Base-by-base conservation (phyloP, 2,888 invertebrate genomes). In the Apoda limacodes region DNA sequence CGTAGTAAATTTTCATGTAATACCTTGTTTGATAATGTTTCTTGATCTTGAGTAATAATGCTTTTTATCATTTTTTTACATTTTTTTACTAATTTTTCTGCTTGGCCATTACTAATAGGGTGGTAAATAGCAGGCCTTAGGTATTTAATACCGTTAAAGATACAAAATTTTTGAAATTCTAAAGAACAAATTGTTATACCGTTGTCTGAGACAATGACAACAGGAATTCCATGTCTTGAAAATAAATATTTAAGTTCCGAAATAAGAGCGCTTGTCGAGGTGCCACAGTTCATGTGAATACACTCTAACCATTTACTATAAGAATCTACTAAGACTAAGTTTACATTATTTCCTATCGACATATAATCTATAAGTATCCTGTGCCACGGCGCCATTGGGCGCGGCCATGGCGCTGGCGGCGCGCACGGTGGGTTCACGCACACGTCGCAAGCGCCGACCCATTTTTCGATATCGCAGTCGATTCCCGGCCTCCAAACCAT, bases 1-100 rank as follows among this genome's bases (percentile, higher is more conserved):
- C 37, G 37, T 14, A 30, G 23, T 20, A 46, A 30, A 13, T 30
- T 15, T 3, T 43, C 39, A 20, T 39, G 5, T 6, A 36, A 11
- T 19, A 24, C 7, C 21, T 31, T 4, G 17, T 23, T 19, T 1
- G 25, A 10, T 7, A 15, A 4, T 23, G 33, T 34, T 9, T 41
- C 28, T 4, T 23, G n/a, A n/a, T n/a, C n/a, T n/a, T n/a, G n/a
- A n/a, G n/a, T 37, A 22, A 44, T 4, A 9, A 42, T 13, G 28
- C 35, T 34, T 35, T 38, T 36, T n/a, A 43, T 14, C 36, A 43
- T 46, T 28, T 42, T 42, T 35, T 46, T 46, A 31, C 42, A 46
- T 5, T 10, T 42, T 13, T 14, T 17, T 6, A 39, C 39, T 1
- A n/a, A n/a, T n/a, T n/a, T n/a, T n/a, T n/a, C n/a, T n/a, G n/a